Evolutionary conservation across 2,888 invertebrate genomes (phyloP).

Genomic region (Erpobdella octoculata): DNA sequence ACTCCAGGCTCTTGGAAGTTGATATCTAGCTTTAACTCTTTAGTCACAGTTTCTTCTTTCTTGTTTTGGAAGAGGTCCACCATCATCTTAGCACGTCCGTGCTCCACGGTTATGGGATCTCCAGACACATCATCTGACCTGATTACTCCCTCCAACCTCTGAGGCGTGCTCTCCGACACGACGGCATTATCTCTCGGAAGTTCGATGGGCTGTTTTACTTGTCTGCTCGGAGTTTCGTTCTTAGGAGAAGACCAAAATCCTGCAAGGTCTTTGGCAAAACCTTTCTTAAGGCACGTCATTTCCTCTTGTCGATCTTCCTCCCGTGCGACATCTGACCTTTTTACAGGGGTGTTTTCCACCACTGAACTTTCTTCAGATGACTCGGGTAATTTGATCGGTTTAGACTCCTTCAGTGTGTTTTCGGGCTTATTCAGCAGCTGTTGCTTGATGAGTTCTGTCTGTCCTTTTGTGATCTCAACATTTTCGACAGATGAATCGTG

Average conservation of each 20-base stretch:
- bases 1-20: constrained; percentile 32
- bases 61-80: constrained; percentile 5
- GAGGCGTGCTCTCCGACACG: constrained; percentile 24
- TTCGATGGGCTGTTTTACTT: neutral
- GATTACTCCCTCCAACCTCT: constrained; percentile 4
- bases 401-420: too few species aligned
- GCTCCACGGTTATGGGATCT: constrained; percentile 9
- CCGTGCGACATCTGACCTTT: neutral
- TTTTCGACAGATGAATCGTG: too few species aligned
- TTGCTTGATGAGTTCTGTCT: too few species aligned
- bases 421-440: too few species aligned
- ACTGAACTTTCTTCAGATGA: neutral
- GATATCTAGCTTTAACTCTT: constrained; percentile 15
- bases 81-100: constrained; percentile 15
- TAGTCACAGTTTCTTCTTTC: constrained; percentile 8
- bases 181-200: constrained; percentile 12
- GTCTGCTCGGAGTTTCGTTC: neutral
- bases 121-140: neutral
- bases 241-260: constrained; percentile 4
- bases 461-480: too few species aligned
- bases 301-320: neutral
- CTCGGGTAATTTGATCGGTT: neutral
- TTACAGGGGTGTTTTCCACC: neutral
- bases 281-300: constrained; percentile 6
- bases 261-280: neutral